These are phyloP conservation scores for Hedya salicella DNA, from an alignment of 2,888 invertebrate genomes.

Conservation along the genomic window DNA sequence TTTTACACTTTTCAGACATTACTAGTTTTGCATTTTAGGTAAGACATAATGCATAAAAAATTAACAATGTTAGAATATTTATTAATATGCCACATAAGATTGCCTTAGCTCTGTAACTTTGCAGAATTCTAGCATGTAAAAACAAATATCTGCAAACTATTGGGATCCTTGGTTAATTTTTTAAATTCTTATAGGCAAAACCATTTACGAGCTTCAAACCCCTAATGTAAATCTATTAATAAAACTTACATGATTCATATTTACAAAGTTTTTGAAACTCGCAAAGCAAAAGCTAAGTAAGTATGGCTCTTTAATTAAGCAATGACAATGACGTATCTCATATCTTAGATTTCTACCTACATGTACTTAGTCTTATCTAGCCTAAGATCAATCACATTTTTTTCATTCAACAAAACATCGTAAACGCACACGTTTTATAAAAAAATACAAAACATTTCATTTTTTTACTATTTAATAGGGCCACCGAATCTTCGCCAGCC, in stretches of 20 bases:
- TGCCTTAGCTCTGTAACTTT: constrained; percentile 13
- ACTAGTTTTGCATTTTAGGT: constrained; percentile 42
- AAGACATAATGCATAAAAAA: constrained; percentile 38
- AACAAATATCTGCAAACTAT: constrained; percentile 21
- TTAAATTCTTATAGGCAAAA: constrained; percentile 26
- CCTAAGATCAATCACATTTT: constrained; percentile 80
- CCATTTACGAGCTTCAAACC: constrained; percentile 48
- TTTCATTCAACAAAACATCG: constrained; percentile 74
- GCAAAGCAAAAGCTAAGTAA: constrained; percentile 42
- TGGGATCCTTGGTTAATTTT: constrained; percentile 29
- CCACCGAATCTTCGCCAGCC: constrained; percentile 64
- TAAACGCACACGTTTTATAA: constrained; percentile 77
- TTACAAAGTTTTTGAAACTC: constrained; percentile 55
- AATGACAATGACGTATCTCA: constrained; percentile 44
- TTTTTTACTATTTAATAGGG: constrained; percentile 77
- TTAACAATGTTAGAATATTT: constrained; percentile 24
- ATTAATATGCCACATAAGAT: constrained; percentile 29
- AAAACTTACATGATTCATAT: constrained; percentile 48
- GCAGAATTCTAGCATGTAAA: constrained; percentile 15
- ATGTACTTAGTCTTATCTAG: constrained; percentile 67
- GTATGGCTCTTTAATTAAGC: constrained; percentile 37
- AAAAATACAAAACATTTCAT: constrained; percentile 80
- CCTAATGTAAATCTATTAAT: constrained; percentile 34
- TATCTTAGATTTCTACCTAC: constrained; percentile 50
- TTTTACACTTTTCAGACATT: constrained; percentile 57